Evolutionary conservation across 2,888 invertebrate genomes (phyloP), one percentile per base, ranked within the genome.

Genomic region (Leptogaster cylindrica): DNA sequence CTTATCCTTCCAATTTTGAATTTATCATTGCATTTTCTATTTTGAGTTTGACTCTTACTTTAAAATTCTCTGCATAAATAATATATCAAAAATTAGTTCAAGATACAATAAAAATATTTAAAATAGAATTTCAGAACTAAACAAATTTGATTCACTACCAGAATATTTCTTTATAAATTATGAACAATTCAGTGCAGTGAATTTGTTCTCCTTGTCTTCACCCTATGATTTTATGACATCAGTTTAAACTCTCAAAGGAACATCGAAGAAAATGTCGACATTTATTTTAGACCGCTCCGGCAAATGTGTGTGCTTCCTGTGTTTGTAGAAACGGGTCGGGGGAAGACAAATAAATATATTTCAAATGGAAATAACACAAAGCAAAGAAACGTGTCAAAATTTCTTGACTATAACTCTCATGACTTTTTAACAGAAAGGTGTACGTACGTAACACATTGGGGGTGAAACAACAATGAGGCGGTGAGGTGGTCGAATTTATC

Each of bases 331-430:
- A 61, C 44, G 44, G 36, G 25, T 44, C 44, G 44, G 46, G 20
- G 6, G 31, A 55, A 28, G 33, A 23, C 14, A 64, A 64, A 64
- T 64, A 64, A 64, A 64, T 48, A 64, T 64, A 64, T 48, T 48
- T 64, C 44, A 33, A 12, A 16, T 28, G 64, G 48, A 64, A 64
- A 48, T 48, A 64, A 64, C 48, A 64, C 44, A 44, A 61, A 46
- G 48, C 64, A 64, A 64, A 64, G 64, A 64, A 64, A 64, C 64
- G 64, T 64, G 64, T 64, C 64, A 64, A 64, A 64, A 48, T 64
- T 64, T 64, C 64, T 48, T 64, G 64, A 64, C 46, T 44, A 64
- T 64, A 64, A 64, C 44, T 64, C 64, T 48, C 33, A 31, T 23
- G 41, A 48, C 33, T 64, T 64, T 64, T 64, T 64, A 61, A 61